phyloP scores from a whole-genome alignment of 1,140 invertebrate genomes.

The Calliphora vicina region DNA sequence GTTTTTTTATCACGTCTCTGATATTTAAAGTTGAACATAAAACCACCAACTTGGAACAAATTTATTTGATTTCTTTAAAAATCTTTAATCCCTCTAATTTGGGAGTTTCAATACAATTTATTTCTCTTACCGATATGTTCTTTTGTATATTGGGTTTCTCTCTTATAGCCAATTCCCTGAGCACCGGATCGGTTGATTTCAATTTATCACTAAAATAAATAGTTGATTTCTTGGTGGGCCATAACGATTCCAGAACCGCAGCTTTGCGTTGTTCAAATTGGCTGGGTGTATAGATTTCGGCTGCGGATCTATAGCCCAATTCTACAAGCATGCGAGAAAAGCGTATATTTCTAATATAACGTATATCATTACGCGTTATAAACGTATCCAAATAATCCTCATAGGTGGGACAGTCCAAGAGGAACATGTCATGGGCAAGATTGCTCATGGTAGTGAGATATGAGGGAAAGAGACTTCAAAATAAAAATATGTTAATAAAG shows the following conservation, averaged over 20 bases:
- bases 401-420: slow-evolving; percentile 48
- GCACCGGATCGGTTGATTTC: slow-evolving; percentile 46
- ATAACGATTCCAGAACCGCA: slow-evolving; percentile 45
- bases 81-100: too few species aligned
- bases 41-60: too few species aligned
- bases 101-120: neutral
- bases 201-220: slow-evolving; percentile 42
- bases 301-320: slow-evolving; percentile 55
- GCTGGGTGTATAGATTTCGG: slow-evolving; percentile 42
- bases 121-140: slow-evolving; percentile 47
- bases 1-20: too few species aligned
- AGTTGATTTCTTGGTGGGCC: slow-evolving; percentile 43
- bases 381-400: slow-evolving; percentile 54
- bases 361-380: slow-evolving; percentile 43
- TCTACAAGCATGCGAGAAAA: slow-evolving; percentile 42
- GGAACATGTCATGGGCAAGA: slow-evolving; percentile 37
- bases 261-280: slow-evolving; percentile 45
- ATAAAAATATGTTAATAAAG: neutral
- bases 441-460: neutral
- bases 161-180: slow-evolving; percentile 46
- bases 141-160: slow-evolving; percentile 51
- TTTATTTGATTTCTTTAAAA: too few species aligned
- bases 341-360: slow-evolving; percentile 41
- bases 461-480: neutral
- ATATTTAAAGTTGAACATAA: too few species aligned